Conservation (phyloP, 2,888 invertebrate species). For the Dilophus febrilis region DNA sequence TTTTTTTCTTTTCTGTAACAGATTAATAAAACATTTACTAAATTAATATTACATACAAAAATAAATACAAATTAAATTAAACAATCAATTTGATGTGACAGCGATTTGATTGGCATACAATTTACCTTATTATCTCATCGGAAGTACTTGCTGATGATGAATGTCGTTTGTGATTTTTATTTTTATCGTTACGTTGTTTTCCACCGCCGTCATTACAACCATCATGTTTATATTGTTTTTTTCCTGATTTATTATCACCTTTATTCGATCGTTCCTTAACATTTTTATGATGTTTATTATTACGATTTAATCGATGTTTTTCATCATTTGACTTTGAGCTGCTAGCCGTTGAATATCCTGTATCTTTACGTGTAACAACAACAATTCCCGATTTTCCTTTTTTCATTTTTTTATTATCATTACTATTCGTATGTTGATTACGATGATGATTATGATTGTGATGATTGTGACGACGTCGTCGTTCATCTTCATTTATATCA, state of each 20-base stretch:
- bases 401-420: conserved; percentile 16
- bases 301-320: conserved; percentile 10
- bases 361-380: conserved; percentile 35
- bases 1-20: no score
- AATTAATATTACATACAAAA: no score
- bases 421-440: conserved; percentile 15
- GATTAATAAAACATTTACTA: no score
- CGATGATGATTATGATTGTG: no score
- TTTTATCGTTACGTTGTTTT: background rate
- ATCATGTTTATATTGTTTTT: no score
- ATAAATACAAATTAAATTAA: no score
- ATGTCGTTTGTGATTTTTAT: background rate
- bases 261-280: background rate
- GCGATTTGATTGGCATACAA: no score
- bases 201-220: background rate
- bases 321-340: conserved; percentile 37
- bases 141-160: conserved; percentile 1
- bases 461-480: conserved; percentile 8
- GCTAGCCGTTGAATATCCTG: conserved; percentile 51
- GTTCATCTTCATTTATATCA: conserved; percentile 22
- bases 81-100: no score
- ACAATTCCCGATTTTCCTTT: conserved; percentile 13
- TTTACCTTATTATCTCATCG: no score
- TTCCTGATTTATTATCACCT: background rate
- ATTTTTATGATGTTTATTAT: conserved; percentile 11